phyloP scores from a whole-genome alignment of 2,113 vertebrate genomes.

The Chrysemys picta region DNA sequence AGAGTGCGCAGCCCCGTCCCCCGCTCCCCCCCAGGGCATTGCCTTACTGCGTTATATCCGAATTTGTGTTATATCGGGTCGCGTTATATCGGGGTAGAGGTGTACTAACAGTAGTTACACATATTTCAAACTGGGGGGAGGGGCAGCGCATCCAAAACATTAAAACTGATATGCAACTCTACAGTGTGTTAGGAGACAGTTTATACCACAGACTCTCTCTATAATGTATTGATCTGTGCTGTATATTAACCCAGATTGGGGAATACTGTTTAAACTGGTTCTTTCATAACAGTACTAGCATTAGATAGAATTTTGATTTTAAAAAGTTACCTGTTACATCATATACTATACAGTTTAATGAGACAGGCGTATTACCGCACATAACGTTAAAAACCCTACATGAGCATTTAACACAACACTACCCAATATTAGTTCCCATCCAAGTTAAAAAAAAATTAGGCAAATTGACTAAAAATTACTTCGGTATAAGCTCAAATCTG shows the following conservation, averaged over 20 bases:
- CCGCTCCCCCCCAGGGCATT: too few species aligned
- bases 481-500: neutral
- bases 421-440: neutral
- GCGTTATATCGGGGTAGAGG: too few species aligned
- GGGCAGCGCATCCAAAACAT: neutral
- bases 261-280: neutral
- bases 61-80: too few species aligned
- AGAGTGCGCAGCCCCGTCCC: too few species aligned
- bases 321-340: neutral
- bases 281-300: neutral
- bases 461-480: neutral
- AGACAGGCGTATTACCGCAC: neutral
- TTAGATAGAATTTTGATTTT: neutral
- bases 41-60: too few species aligned
- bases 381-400: neutral
- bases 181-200: neutral
- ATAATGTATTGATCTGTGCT: neutral
- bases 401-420: neutral
- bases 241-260: neutral
- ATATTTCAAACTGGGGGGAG: neutral
- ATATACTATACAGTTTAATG: neutral
- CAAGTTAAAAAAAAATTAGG: neutral
- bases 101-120: neutral
- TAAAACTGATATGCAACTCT: neutral
- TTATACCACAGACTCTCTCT: neutral